Evolutionary conservation across 53 echinoderm and acorn worm genomes (phyloP), one percentile per base, ranked within the genome.

Genomic region (Henricia sp.): DNA sequence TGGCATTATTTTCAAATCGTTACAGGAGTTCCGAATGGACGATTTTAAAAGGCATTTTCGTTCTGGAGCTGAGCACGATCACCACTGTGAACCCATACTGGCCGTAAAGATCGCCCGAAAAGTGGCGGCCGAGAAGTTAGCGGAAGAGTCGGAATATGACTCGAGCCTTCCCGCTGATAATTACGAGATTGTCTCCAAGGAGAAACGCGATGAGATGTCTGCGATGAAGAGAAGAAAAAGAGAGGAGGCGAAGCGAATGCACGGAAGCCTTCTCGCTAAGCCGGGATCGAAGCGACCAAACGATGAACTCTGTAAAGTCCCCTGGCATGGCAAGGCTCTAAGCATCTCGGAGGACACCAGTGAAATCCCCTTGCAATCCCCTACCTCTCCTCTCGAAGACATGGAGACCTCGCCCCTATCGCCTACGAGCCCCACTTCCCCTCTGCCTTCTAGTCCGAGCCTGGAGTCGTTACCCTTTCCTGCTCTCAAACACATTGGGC

Each of bases 391-490:
- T 10, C 37, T 36, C 25, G 66, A 74, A 24, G 76, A 75, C 12
- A 41, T 57, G 23, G 74, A 65, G 3, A 27, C 38, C 12, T 0
- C 73, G 6, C 25, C 60, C 8, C 19, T 78, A 64, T 78, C 78
- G 3, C 78, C 78, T 16, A 48, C 38, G 4, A 78, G 59, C 50
- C 86, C 85, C 1, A 39, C 55, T 8, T 8, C 43, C 14, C 33
- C 62, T 6, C 1, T 20, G 36, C 60, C 37, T 42, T 19, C 4
- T 9, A 36, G 26, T 0, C 74, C 19, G 3, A 54, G 66, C 39
- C 67, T 86, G 37, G 74, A 86, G 59, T 1, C 65, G 25, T 55
- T 86, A 32, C 86, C 86, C 1, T 66, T 86, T 38, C 52, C 62
- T 4, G 86, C 75, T 4, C 42, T 86, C 10, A 64, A 86, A 55